A percentile compares a stretch with the other conserved stretches of the same genome.
Conservation (phyloP, 2,888 invertebrate genomes). For the Polyploca ridens region DNA sequence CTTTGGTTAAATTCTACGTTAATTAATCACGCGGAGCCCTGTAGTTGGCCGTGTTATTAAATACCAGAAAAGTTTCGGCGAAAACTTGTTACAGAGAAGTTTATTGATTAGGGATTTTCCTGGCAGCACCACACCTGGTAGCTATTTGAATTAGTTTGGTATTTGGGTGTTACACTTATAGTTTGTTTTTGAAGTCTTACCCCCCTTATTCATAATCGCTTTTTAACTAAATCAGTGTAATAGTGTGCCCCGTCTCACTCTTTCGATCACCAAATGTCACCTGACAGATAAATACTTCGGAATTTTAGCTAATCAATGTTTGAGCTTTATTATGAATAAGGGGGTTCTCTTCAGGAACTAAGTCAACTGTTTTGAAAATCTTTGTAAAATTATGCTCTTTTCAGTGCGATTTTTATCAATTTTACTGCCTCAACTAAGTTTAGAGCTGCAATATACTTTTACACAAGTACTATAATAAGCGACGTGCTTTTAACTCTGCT, state of each 20-base stretch:
- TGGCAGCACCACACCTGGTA: slow-evolving; percentile 2
- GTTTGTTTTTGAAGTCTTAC: background rate
- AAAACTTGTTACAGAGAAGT: background rate
- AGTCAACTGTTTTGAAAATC: too few relatives aligned
- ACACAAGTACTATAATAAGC: slow-evolving; percentile 21
- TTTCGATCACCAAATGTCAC: too few relatives aligned
- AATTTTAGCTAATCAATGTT: too few relatives aligned
- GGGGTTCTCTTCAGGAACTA: too few relatives aligned
- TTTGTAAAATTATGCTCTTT: too few relatives aligned
- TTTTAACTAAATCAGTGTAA: too few relatives aligned
- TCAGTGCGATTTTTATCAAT: too few relatives aligned
- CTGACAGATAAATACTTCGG: too few relatives aligned
- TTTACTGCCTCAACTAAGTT: background rate
- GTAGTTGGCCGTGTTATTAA: background rate
- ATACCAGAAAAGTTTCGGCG: background rate
- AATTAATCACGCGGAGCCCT: background rate
- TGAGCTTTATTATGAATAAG: too few relatives aligned
- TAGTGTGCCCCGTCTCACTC: too few relatives aligned
- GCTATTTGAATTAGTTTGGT: background rate
- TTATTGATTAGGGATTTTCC: slow-evolving; percentile 8
- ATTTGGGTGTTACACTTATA: background rate
- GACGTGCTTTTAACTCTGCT: slow-evolving; percentile 26
- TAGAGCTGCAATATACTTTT: background rate
- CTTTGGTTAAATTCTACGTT: background rate
- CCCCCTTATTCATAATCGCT: too few relatives aligned